Evolutionary conservation across 2,888 invertebrate species (phyloP).

Genomic region (Ametastegia equiseti): DNA sequence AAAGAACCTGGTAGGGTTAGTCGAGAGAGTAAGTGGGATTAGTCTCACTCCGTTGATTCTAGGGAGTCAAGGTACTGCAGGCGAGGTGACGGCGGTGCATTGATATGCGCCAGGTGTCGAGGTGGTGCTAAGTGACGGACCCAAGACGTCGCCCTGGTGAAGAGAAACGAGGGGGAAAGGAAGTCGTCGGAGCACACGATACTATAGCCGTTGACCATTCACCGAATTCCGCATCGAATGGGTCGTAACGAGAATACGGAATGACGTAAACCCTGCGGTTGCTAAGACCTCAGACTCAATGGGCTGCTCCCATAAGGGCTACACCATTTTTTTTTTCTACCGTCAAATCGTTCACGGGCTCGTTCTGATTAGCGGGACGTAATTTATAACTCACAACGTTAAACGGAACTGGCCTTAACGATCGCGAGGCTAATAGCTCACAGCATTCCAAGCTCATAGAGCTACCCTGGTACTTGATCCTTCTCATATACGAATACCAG

Average conservation of each 20-base stretch:
- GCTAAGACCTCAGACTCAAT: constrained; percentile 49
- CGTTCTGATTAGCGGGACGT: constrained; percentile 61
- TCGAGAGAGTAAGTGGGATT: constrained; percentile 64
- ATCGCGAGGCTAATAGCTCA: constrained; percentile 12
- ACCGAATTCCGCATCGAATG: constrained; percentile 70
- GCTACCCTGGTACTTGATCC: background rate
- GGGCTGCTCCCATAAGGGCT: constrained; percentile 43
- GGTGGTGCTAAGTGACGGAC: constrained; percentile 40
- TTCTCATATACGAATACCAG: too few relatives aligned
- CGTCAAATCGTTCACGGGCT: constrained; percentile 50
- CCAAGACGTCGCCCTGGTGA: constrained; percentile 32
- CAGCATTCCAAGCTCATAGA: background rate
- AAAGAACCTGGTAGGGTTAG: background rate
- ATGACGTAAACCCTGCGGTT: constrained; percentile 61
- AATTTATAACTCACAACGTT: constrained; percentile 60
- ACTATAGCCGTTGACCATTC: constrained; percentile 61
- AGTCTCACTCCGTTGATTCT: constrained; percentile 60
- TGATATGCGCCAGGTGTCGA: constrained; percentile 44
- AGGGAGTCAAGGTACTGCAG: constrained; percentile 49
- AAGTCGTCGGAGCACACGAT: constrained; percentile 43
- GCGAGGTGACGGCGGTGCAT: constrained; percentile 55
- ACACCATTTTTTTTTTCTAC: background rate
- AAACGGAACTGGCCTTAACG: constrained; percentile 42
- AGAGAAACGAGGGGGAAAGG: constrained; percentile 15
- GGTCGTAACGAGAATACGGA: constrained; percentile 67